phyloP scores from a whole-genome alignment of 1,140 invertebrate genomes.

The Meloidogyne hapla region DNA sequence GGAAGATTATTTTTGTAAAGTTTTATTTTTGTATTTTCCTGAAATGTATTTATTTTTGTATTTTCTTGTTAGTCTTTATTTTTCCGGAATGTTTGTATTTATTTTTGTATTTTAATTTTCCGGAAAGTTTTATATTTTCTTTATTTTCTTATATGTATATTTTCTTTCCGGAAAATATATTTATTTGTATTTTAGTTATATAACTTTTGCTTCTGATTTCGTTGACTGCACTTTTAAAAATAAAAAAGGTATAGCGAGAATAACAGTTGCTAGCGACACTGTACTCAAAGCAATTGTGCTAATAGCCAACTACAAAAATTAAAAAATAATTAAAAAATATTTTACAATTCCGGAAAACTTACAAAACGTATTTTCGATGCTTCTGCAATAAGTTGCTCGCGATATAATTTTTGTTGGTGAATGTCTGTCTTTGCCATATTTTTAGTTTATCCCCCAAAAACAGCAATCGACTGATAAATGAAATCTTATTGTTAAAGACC shows the following conservation, averaged over 20 bases:
- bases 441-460: too few relatives aligned
- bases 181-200: too few relatives aligned
- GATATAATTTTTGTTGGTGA: neutral
- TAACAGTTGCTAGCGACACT: slow-evolving; percentile 10
- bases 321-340: neutral
- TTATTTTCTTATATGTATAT: too few relatives aligned
- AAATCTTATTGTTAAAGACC: neutral
- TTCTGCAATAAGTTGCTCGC: slow-evolving; percentile 10
- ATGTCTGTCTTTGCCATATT: neutral
- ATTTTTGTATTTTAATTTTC: neutral
- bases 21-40: too few relatives aligned
- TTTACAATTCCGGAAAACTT: neutral
- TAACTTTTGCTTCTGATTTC: slow-evolving; percentile 11
- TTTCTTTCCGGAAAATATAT: neutral
- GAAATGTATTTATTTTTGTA: too few relatives aligned
- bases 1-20: too few relatives aligned
- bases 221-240: slow-evolving; percentile 22
- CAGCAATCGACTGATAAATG: neutral
- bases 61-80: too few relatives aligned
- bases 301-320: slow-evolving; percentile 23
- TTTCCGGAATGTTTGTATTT: neutral
- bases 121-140: too few relatives aligned
- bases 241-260: slow-evolving; percentile 22
- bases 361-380: slow-evolving; percentile 20
- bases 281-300: slow-evolving; percentile 21